Evolutionary conservation across 2,113 vertebrate species (phyloP), one percentile per base, ranked within the genome.

Genomic region (Setophaga kirtlandii): DNA sequence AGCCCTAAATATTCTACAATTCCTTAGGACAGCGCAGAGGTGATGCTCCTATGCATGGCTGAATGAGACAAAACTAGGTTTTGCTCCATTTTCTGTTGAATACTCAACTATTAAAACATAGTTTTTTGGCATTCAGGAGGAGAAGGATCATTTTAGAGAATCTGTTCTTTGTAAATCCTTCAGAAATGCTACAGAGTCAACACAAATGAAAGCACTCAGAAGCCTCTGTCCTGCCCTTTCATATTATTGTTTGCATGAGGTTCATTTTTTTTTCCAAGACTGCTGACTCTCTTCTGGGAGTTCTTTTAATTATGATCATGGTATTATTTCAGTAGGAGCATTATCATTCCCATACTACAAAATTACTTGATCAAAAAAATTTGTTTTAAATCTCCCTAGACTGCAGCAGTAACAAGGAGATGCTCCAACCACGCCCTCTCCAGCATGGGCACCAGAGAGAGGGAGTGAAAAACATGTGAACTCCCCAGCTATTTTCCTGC

Each of bases 271-370:
- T 65, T 18, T 33, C 8, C 39, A 31, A 41, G 80, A 58, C 28
- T 83, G 67, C 89, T 93, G 77, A 91, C 70, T 90, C 5, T 81
- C 58, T 77, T 93, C 74, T 73, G 89, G 84, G 91, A 94, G 41
- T 92, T 95, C 47, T 69, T 95, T 96, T 93, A 95, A 95, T 94
- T 96, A 92, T 11, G 10, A 4, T 87, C 19, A 50, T 58, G 85
- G 47, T 80, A 74, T 56, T 81, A 69, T 91, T 91, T 76, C 67
- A 89, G 58, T 53, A 89, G n/a, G 30, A 87, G 27, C n/a, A 77
- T 53, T 77, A 81, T 83, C 47, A 46, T 85, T 85, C 44, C 81
- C 80, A 65, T 50, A 64, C 47, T 47, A 83, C 37, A 76, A 85
- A 91, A 85, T 44, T 25, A 77, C 53, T 83, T 33, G 28, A 62